Base-by-base conservation (phyloP, 1,140 invertebrate species). In the Apis laboriosa region DNA sequence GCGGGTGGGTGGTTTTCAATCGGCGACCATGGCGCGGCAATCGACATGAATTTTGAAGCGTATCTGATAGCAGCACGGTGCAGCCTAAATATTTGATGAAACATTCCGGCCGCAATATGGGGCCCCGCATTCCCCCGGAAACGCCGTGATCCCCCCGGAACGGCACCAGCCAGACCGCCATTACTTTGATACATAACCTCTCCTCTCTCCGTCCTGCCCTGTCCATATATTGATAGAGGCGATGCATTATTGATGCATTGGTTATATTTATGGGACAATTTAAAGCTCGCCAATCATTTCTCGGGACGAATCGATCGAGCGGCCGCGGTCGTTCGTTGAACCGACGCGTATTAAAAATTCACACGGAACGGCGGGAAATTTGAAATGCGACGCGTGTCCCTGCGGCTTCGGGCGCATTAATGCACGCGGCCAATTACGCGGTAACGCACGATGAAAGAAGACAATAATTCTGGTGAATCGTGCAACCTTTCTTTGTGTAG, bases 71-170 rank as follows among this genome's bases (percentile, higher is more conserved):
- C 88, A 89, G 89, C 91, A 92, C 90, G 92, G 89, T 91, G 91
- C 90, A 86, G 78, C 87, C 88, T 94, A 91, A 94, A 94, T 94
- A 94, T 94, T 94, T 93, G 90, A 94, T 93, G 93, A 93, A 94
- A 94, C 93, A 94, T 92, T 90, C 89, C 89, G 86, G 91, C 93
- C 93, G 92, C 93, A 93, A 93, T 93, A 94, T 93, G 91, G 88
- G 76, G 77, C 86, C 84, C 87, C 86, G 82, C 86, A 90, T 87
- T 70, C 87, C 84, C 86, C 89, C 83, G 80, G 81, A 88, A 82
- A 66, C 78, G 61, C 28, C 83, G 77, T 66, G 86, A 87, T 84
- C 77, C 73, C 82, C 74, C 24, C 34, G 34, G 68, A 73, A 78
- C 78, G 77, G 53, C 24, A 75, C 82, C 74, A 77, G 64, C 67